phyloP scores from a whole-genome alignment of 1,140 invertebrate genomes.

The Gyrodactylus bullatarudis region DNA sequence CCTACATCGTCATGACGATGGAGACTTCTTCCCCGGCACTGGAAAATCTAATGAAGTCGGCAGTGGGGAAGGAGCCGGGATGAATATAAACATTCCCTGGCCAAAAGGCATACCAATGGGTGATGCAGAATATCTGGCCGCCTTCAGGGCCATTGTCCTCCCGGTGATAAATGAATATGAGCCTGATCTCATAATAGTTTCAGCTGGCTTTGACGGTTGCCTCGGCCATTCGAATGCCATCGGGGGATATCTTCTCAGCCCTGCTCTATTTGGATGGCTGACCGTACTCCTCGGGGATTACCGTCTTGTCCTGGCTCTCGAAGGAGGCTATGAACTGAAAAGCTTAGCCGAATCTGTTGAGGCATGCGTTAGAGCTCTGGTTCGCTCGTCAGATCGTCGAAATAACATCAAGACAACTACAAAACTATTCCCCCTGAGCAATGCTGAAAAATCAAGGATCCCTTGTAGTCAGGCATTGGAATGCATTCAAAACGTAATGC shows the following conservation, averaged over 20 bases:
- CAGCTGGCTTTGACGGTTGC: slow-evolving; percentile 83
- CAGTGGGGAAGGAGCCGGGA: slow-evolving; percentile 52
- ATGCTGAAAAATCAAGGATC: not conserved
- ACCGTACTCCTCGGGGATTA: slow-evolving; percentile 24
- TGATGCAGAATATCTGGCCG: slow-evolving; percentile 85
- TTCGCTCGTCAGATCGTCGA: slow-evolving; percentile 19
- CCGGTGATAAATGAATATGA: slow-evolving; percentile 34
- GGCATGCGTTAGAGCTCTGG: slow-evolving; percentile 55
- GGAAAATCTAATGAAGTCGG: slow-evolving; percentile 62
- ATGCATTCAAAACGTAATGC: not conserved
- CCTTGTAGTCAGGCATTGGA: not conserved
- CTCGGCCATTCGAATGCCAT: slow-evolving; percentile 62
- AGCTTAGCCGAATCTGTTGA: slow-evolving; percentile 86
- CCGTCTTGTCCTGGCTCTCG: slow-evolving; percentile 35
- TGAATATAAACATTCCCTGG: slow-evolving; percentile 86
- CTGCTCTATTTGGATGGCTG: slow-evolving; percentile 29
- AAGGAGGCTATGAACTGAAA: slow-evolving; percentile 73
- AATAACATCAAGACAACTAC: too few species aligned
- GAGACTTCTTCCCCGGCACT: slow-evolving; percentile 94
- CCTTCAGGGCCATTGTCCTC: slow-evolving; percentile 33
- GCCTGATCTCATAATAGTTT: slow-evolving; percentile 73
- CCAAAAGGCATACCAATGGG: slow-evolving; percentile 37
- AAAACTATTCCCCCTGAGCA: not conserved
- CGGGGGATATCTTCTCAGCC: slow-evolving; percentile 63
- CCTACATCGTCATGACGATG: slow-evolving; percentile 91